A percentile compares a stretch with the other conserved stretches of the same genome.
Conservation (phyloP, 2,888 invertebrate species). For the Meganola albula region DNA sequence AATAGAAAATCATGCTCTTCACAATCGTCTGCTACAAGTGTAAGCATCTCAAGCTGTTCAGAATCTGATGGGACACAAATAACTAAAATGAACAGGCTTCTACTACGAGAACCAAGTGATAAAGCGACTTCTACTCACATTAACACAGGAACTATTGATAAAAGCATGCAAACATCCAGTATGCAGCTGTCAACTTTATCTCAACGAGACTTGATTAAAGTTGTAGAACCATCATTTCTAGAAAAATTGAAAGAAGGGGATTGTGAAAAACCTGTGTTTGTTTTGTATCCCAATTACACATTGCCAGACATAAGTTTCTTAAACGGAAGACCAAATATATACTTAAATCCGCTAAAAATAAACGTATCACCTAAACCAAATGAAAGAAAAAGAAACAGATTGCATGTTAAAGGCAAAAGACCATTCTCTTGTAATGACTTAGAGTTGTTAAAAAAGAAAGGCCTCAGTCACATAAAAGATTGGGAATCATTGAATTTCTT, state of each 20-base stretch:
- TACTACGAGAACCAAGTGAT: slow-evolving; percentile 59
- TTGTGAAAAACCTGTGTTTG: slow-evolving; percentile 87
- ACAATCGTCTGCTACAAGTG: slow-evolving; percentile 72
- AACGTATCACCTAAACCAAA: slow-evolving; percentile 58
- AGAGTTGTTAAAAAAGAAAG: slow-evolving; percentile 87
- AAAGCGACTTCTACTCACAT: slow-evolving; percentile 74
- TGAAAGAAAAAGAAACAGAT: slow-evolving; percentile 57
- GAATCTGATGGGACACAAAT: slow-evolving; percentile 75
- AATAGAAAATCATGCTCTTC: slow-evolving; percentile 65
- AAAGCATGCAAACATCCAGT: slow-evolving; percentile 85
- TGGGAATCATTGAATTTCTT: slow-evolving; percentile 95
- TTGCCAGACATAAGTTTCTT: slow-evolving; percentile 93
- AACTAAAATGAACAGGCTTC: slow-evolving; percentile 62
- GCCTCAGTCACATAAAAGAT: slow-evolving; percentile 91
- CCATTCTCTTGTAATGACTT: slow-evolving; percentile 90
- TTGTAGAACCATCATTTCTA: slow-evolving; percentile 84
- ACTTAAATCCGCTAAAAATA: slow-evolving; percentile 84
- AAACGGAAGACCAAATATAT: slow-evolving; percentile 79
- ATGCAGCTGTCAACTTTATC: slow-evolving; percentile 55
- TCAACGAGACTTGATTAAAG: slow-evolving; percentile 74
- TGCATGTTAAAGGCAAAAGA: slow-evolving; percentile 69
- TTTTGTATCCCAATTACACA: slow-evolving; percentile 94
- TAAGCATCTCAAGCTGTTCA: slow-evolving; percentile 74
- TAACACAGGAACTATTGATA: slow-evolving; percentile 79
- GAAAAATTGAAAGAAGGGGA: slow-evolving; percentile 81